Base-by-base conservation (phyloP, 2,797 vertebrate genomes). In the Rallus crepitans region DNA sequence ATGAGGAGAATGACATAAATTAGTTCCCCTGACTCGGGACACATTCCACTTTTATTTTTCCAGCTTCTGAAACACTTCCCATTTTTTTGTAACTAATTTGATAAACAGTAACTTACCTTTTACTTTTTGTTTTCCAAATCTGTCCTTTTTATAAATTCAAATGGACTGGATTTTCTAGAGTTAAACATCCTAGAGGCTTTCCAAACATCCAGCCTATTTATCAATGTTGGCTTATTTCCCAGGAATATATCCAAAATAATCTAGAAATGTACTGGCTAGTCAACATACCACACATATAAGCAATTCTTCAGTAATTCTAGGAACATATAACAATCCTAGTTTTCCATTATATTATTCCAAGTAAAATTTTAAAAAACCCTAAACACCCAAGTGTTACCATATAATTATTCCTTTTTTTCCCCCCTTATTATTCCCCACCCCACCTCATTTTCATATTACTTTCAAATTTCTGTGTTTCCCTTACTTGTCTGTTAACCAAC, bases 161-260 rank as follows among this genome's bases (percentile, higher is more conserved):
- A 90, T 35, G 31, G 21, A 52, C 66, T 63, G 50, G 25, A 27
- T 90, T 86, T 73, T 82, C 64, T 91, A 28, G 42, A 86, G 57
- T 57, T 64, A 80, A 35, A 72, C 73, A 78, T 53, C 18, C 55
- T 73, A 93, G 60, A 91, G 52, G 42, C 52, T 93, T 95, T 94
- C 72, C 55, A 90, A 94, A 91, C 48, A 92, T 86, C 35, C 73
- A 73, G 70, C 14, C 33, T 76, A 82, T 91, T 95, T 94, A 95
- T 96, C 93, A 76, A 28, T 23, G 55, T 73, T 96, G 92, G 78
- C 70, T 88, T 84, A 88, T 89, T 93, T 96, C 87, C 92, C 94
- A 95, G 89, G 42, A 93, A 73, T 82, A 94, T 39, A 57, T 94
- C 70, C 86, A 76, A 94, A 94, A 87, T 61, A 93, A 94, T 92